Percentiles rank a stretch among this genome's conserved stretches.
Evolutionary conservation across 2,888 invertebrate species (phyloP).

Genomic region (Ormyrus rosae): DNA sequence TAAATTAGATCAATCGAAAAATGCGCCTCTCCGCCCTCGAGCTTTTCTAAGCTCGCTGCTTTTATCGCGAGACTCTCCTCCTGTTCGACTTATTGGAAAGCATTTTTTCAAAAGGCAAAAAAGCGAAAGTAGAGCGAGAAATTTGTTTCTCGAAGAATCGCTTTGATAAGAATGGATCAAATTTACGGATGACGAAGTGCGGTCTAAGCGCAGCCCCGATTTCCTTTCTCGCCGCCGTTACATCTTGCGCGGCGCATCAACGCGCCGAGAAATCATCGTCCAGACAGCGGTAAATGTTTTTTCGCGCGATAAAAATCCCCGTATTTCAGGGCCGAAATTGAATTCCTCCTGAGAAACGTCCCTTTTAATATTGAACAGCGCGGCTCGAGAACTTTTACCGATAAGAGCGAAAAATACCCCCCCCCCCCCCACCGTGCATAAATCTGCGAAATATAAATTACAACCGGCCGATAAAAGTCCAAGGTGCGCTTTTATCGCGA

Average conservation of each 20-base stretch:
- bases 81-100: constrained; percentile 4
- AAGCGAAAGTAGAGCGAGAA: too few species aligned
- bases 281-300: constrained; percentile 6
- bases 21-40: neutral
- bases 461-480: neutral
- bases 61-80: neutral
- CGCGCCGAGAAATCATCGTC: too few species aligned
- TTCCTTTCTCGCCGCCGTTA: too few species aligned
- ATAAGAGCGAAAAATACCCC: constrained; percentile 23
- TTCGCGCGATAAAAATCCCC: neutral
- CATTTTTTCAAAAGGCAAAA: neutral
- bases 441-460: constrained; percentile 17
- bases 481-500: neutral
- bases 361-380: constrained; percentile 31
- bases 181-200: too few species aligned
- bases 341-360: constrained; percentile 20
- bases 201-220: too few species aligned
- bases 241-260: neutral
- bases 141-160: too few species aligned
- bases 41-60: neutral
- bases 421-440: neutral
- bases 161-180: too few species aligned
- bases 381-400: constrained; percentile 8
- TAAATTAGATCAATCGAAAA: neutral
- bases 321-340: neutral